Evolutionary conservation across 2,888 invertebrate species (phyloP).

Genomic region (Eupithecia tripunctaria): DNA sequence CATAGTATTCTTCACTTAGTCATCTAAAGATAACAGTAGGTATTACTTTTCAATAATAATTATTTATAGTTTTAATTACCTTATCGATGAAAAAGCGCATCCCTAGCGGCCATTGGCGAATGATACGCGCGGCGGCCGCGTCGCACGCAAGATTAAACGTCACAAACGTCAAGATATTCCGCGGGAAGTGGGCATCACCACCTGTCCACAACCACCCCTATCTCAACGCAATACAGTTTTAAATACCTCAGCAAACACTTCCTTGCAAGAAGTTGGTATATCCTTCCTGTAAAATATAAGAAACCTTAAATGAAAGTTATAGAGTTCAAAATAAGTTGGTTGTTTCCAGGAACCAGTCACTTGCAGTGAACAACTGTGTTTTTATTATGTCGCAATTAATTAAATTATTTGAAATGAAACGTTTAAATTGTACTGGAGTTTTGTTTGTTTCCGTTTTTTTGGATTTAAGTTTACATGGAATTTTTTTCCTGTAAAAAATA

Average conservation of each 20-base stretch:
- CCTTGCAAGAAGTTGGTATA: slow-evolving; percentile 18
- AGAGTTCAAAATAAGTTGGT: slow-evolving; percentile 19
- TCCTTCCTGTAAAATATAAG: slow-evolving; percentile 5
- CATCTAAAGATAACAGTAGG: not conserved
- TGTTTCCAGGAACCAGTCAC: slow-evolving; percentile 55
- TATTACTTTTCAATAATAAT: not conserved
- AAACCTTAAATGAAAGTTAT: slow-evolving; percentile 13
- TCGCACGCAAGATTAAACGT: slow-evolving; percentile 84
- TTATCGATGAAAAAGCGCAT: slow-evolving; percentile 46
- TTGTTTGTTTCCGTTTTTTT: slow-evolving; percentile 32
- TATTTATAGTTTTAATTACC: not conserved
- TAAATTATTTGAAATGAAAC: slow-evolving; percentile 44
- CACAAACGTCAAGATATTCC: slow-evolving; percentile 77
- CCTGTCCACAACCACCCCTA: slow-evolving; percentile 52
- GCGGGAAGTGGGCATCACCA: slow-evolving; percentile 54
- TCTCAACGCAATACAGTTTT: slow-evolving; percentile 45
- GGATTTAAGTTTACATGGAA: not conserved
- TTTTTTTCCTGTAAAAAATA: too few species aligned
- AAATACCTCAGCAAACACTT: slow-evolving; percentile 35
- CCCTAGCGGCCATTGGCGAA: slow-evolving; percentile 67
- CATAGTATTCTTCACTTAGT: not conserved
- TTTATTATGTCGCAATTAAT: slow-evolving; percentile 61
- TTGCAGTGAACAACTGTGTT: slow-evolving; percentile 64
- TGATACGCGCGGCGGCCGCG: slow-evolving; percentile 80
- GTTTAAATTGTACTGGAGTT: slow-evolving; percentile 32